These are phyloP conservation scores for Poecilia latipinna DNA, from an alignment of 2,113 vertebrate genomes.

Conservation along the genomic window DNA sequence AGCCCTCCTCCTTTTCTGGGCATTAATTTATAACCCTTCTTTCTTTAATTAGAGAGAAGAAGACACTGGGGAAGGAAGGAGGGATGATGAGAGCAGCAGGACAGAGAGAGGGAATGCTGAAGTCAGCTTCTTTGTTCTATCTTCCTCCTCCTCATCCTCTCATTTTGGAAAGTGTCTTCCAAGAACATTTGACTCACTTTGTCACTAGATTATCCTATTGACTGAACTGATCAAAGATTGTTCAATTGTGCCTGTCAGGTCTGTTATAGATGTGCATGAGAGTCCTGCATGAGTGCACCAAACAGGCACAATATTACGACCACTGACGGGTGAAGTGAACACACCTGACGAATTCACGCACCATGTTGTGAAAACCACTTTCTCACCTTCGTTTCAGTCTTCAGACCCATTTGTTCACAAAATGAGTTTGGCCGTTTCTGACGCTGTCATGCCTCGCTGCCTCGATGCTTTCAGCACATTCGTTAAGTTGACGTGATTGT, in stretches of 20 bases:
- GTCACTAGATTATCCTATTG: slow-evolving; percentile 15
- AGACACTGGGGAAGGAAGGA: slow-evolving; percentile 7
- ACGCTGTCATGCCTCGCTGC: not conserved
- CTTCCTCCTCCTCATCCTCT: not conserved
- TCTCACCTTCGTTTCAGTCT: not conserved
- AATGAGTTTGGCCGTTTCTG: not conserved
- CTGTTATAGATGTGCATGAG: not conserved
- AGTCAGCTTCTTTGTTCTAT: slow-evolving; percentile 42
- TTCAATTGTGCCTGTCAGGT: not conserved
- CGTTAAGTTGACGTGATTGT: not conserved
- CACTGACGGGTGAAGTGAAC: not conserved
- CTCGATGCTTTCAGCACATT: not conserved
- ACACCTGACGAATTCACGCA: not conserved
- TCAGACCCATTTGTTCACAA: not conserved
- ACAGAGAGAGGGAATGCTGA: slow-evolving; percentile 52
- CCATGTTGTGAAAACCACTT: not conserved
- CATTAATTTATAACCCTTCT: slow-evolving; percentile 64
- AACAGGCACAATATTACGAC: not conserved
- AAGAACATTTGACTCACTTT: slow-evolving; percentile 21
- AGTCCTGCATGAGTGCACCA: not conserved
- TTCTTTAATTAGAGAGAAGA: slow-evolving; percentile 69
- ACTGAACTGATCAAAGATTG: slow-evolving; percentile 6
- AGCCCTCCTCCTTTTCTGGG: slow-evolving; percentile 38
- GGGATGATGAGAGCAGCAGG: slow-evolving; percentile 40
- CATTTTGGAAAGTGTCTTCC: not conserved